A percentile compares a stretch with the other conserved stretches of the same genome.
Conservation (phyloP, 2,888 invertebrate species). For the Dermolepida albohirtum region DNA sequence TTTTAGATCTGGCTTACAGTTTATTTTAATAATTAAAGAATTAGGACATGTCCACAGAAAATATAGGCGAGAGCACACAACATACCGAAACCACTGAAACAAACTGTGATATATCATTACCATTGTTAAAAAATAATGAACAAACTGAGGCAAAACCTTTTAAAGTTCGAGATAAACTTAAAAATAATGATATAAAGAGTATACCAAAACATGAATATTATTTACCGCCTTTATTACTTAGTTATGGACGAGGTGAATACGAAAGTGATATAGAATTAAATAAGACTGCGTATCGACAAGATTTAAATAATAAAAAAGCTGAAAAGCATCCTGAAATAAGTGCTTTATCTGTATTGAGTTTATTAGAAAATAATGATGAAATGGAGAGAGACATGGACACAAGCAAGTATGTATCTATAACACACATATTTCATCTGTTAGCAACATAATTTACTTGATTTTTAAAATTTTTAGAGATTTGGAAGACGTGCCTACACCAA, state of each 20-base stretch:
- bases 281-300: neutral
- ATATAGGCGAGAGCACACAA: conserved; percentile 10
- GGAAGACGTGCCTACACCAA: neutral
- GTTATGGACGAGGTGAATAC: conserved; percentile 31
- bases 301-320: conserved; percentile 1
- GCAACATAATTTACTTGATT: neutral
- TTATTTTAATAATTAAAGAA: conserved; percentile 9
- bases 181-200: conserved; percentile 7
- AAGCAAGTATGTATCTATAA: conserved; percentile 64
- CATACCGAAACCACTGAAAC: conserved; percentile 19
- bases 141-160: conserved; percentile 5
- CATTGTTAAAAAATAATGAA: conserved; percentile 18
- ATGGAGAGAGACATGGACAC: conserved; percentile 73
- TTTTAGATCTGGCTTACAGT: no score
- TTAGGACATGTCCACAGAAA: conserved; percentile 17
- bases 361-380: conserved; percentile 70
- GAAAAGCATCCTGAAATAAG: conserved; percentile 53
- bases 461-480: conserved; percentile 10
- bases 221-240: conserved; percentile 39
- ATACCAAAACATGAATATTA: conserved; percentile 23
- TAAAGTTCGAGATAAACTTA: neutral
- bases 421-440: neutral
- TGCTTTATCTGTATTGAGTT: conserved; percentile 72
- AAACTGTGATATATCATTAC: conserved; percentile 35
- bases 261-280: conserved; percentile 20